Percentiles rank a stretch among this genome's conserved stretches.
These are phyloP conservation scores for Phaedon cochleariae DNA, from an alignment of 2,888 invertebrate genomes.

Conservation along the genomic window DNA sequence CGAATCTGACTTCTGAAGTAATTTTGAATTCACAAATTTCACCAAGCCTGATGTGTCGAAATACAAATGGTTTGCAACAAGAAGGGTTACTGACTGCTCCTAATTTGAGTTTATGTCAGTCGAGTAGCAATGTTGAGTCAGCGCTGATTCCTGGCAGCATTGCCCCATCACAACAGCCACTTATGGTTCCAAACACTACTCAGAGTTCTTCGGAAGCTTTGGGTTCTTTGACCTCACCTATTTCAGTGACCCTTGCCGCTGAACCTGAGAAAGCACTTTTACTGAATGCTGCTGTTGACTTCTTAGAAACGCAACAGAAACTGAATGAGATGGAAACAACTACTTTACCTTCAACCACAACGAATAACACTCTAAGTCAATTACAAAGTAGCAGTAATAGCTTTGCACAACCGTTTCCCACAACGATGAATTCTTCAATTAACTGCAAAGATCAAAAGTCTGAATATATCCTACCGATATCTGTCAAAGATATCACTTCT, in stretches of 20 bases:
- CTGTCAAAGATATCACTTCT: slow-evolving; percentile 52
- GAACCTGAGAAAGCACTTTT: slow-evolving; percentile 79
- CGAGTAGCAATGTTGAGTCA: slow-evolving; percentile 49
- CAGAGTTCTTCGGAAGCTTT: slow-evolving; percentile 13
- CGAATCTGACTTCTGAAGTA: slow-evolving; percentile 66
- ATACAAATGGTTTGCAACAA: slow-evolving; percentile 43
- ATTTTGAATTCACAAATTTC: slow-evolving; percentile 71
- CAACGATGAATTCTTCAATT: slow-evolving; percentile 23
- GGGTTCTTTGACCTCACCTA: slow-evolving; percentile 39
- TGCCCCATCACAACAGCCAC: slow-evolving; percentile 26
- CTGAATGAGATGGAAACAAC: slow-evolving; percentile 60
- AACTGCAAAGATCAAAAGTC: slow-evolving; percentile 39
- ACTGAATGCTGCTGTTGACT: slow-evolving; percentile 76
- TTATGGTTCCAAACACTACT: slow-evolving; percentile 20
- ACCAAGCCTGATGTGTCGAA: slow-evolving; percentile 68
- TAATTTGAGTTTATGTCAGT: slow-evolving; percentile 46
- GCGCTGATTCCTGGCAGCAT: slow-evolving; percentile 38
- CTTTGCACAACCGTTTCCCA: slow-evolving; percentile 38
- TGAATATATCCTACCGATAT: slow-evolving; percentile 48
- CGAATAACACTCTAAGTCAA: slow-evolving; percentile 37
- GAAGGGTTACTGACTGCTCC: slow-evolving; percentile 46
- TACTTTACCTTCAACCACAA: slow-evolving; percentile 30
- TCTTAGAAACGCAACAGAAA: slow-evolving; percentile 72
- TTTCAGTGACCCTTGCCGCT: slow-evolving; percentile 59
- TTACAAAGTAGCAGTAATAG: slow-evolving; percentile 42